Base-by-base conservation (phyloP, 2,113 vertebrate genomes). In the Struthio camelus region DNA sequence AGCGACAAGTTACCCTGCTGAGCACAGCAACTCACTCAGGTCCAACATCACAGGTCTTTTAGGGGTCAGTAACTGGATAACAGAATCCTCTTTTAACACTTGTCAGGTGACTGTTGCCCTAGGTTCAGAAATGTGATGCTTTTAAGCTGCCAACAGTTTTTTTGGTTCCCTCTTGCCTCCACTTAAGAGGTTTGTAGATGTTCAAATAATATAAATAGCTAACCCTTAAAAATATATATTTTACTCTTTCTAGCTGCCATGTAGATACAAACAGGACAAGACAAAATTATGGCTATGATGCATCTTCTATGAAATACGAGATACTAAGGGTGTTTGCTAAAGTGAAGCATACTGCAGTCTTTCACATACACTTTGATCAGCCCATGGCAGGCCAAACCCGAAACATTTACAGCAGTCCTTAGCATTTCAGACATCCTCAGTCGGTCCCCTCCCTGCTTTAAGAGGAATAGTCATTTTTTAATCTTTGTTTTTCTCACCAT, bases 401-500 rank as follows among this genome's bases (percentile, higher is more conserved):
- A 78, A 87, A 75, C 40, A 28, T 46, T 88, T 76, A 56, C 13
- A 89, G 13, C 14, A 92, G 16, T 40, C 40, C n/a, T 86, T 73
- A 85, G 23, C 20, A 24, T 75, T 90, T 89, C 17, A 50, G 66
- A 22, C 30, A 66, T 81, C 25, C 50, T 89, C 32, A 36, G 6
- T 54, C 25, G 25, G 34, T 78, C 88, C 6, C 53, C 46, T 86
- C 58, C 51, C 53, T 4, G 1, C 4, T 64, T 93, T 22, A 81
- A 81, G 36, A 28, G 13, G 10, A 96, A 11, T 9, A 69, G 44
- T n/a, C 38, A 76, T 44, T 88, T 84, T 96, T 90, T 76, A 75
- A 89, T 97, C 69, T 75, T 79, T 51, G 16, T 54, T 83, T 78
- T 71, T 36, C 90, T 88, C 92, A 92, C 80, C 24, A 79, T 97